Evolutionary conservation across 2,113 vertebrate genomes (phyloP).

Genomic region (Bubalus kerabau): DNA sequence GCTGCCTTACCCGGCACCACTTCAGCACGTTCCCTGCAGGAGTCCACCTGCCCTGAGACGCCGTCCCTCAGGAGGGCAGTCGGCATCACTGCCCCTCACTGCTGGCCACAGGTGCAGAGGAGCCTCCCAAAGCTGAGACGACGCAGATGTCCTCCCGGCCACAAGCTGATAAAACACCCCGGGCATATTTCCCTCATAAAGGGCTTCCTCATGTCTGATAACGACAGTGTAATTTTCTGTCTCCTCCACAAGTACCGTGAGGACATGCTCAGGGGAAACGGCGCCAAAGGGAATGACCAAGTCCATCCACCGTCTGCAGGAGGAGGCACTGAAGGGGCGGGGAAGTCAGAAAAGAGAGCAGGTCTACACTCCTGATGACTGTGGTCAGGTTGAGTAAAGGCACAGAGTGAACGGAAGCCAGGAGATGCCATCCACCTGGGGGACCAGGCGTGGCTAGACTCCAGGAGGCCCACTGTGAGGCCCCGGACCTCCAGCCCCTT

Average conservation of each 20-base stretch:
- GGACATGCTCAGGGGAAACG: fast-evolving
- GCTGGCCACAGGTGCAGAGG: background rate
- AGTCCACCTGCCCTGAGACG: fast-evolving
- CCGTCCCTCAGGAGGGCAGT: background rate
- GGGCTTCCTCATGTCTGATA: background rate
- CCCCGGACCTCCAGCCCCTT: background rate
- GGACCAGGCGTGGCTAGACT: background rate
- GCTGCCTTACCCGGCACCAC: background rate
- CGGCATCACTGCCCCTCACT: too few species aligned
- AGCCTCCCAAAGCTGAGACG: too few species aligned
- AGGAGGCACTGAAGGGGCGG: fast-evolving
- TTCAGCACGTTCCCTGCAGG: fast-evolving
- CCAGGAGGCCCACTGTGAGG: background rate
- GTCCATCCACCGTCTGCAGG: fast-evolving
- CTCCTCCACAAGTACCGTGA: background rate
- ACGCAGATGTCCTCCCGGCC: fast-evolving
- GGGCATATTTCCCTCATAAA: background rate
- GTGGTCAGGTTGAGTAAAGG: background rate
- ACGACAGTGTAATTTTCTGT: background rate
- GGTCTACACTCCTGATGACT: background rate
- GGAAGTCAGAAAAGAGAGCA: background rate
- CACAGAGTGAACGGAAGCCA: background rate
- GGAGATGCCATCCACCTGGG: background rate
- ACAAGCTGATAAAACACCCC: background rate
- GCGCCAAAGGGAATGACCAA: too few species aligned